phyloP scores from a whole-genome alignment of 1,140 invertebrate genomes.

The Cherax destructor region DNA sequence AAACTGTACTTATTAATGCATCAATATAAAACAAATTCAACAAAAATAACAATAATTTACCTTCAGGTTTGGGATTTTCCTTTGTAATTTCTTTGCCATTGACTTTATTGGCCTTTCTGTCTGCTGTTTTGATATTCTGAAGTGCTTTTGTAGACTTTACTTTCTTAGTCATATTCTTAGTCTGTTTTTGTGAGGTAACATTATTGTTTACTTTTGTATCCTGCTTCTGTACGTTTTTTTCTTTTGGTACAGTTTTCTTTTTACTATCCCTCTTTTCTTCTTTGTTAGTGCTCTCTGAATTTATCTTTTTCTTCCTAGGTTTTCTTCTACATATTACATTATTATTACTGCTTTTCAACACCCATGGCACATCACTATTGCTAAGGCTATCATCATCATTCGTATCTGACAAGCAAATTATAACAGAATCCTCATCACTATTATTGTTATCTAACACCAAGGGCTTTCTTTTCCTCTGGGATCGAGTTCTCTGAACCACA shows the following conservation, averaged over 20 bases:
- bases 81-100: not conserved
- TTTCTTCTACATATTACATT: too few relatives aligned
- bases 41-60: not conserved
- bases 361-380: too few relatives aligned
- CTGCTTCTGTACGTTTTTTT: not conserved
- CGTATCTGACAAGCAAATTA: too few relatives aligned
- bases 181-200: too few relatives aligned
- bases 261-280: not conserved
- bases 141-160: not conserved
- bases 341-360: too few relatives aligned
- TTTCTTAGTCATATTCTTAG: not conserved
- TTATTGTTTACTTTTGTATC: not conserved
- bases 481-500: too few relatives aligned
- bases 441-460: too few relatives aligned
- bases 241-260: not conserved
- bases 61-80: not conserved
- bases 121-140: not conserved
- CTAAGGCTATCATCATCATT: too few relatives aligned
- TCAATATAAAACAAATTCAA: not conserved
- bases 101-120: not conserved
- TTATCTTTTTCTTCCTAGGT: too few relatives aligned
- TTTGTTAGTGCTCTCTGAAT: not conserved
- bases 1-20: not conserved
- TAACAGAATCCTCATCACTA: too few relatives aligned
- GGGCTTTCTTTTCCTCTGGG: too few relatives aligned